Percentiles rank a stretch among this genome's conserved stretches.
Evolutionary conservation across 2,888 invertebrate species (phyloP).

Genomic region (Mactromeris polynyma): DNA sequence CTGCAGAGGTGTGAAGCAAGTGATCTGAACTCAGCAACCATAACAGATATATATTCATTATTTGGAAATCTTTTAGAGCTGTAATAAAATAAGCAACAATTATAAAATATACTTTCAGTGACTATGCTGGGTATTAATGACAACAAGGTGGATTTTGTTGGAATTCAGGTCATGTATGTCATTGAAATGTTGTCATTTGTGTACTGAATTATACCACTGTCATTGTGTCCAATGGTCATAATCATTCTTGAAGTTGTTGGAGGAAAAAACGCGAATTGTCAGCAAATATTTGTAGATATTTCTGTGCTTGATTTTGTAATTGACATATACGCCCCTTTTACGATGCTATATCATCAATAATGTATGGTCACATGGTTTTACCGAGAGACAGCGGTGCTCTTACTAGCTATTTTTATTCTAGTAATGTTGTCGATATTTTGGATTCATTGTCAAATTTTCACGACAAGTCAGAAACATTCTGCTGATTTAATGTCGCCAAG

Average conservation of each 20-base stretch:
- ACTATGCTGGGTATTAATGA: too few species aligned
- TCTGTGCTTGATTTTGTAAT: slow-evolving; percentile 29
- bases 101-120: too few species aligned
- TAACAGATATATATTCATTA: too few species aligned
- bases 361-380: slow-evolving; percentile 26
- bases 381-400: neutral
- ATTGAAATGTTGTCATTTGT: neutral
- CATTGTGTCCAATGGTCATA: neutral
- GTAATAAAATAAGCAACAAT: too few species aligned
- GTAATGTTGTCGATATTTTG: neutral
- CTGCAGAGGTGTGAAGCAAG: too few species aligned
- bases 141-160: neutral
- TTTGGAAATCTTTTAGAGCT: too few species aligned
- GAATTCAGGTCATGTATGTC: neutral
- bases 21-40: too few species aligned
- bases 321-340: slow-evolving; percentile 49
- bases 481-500: neutral
- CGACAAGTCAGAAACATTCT: neutral
- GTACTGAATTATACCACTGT: too few species aligned
- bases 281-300: slow-evolving; percentile 22
- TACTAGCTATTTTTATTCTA: neutral
- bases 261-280: slow-evolving; percentile 14
- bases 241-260: neutral
- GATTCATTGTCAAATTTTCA: slow-evolving; percentile 9
- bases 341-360: slow-evolving; percentile 41